Evolutionary conservation across 1,140 invertebrate species (phyloP).

Genomic region (Drosophila eugracilis): DNA sequence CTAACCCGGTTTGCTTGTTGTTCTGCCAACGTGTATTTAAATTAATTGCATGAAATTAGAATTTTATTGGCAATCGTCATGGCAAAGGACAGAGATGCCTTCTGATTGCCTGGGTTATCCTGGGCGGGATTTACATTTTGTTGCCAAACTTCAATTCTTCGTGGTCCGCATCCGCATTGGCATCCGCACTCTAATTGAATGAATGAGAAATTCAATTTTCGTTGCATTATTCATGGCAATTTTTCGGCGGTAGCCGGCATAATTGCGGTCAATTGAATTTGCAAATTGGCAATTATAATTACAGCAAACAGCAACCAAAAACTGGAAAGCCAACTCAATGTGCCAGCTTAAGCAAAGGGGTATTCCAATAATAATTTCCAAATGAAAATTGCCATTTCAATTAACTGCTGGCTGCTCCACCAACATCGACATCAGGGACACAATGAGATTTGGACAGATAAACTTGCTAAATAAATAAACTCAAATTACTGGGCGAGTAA

Average conservation of each 20-base stretch:
- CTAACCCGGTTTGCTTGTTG: constrained; percentile 14
- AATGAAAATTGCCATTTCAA: constrained; percentile 35
- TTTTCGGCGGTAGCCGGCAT: constrained; percentile 42
- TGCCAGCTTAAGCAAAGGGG: too few relatives aligned
- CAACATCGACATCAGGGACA: background rate
- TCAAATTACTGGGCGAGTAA: background rate
- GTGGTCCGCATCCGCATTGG: background rate
- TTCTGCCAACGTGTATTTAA: constrained; percentile 44
- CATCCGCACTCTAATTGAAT: constrained; percentile 50
- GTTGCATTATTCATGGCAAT: constrained; percentile 59
- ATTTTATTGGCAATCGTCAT: constrained; percentile 39
- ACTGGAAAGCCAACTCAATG: too few relatives aligned
- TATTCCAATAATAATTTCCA: constrained; percentile 19
- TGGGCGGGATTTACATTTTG: constrained; percentile 6
- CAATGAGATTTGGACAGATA: background rate
- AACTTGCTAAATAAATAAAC: background rate
- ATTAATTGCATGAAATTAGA: constrained; percentile 46
- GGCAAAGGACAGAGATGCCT: background rate
- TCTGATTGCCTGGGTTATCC: background rate
- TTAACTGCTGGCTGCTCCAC: constrained; percentile 9
- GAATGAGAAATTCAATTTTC: constrained; percentile 46
- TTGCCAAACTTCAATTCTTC: background rate
- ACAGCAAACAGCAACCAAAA: constrained; percentile 35
- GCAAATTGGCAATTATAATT: constrained; percentile 60
- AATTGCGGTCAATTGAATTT: constrained; percentile 61